phyloP scores from a whole-genome alignment of 2,797 vertebrate species.

The Dallia pectoralis region DNA sequence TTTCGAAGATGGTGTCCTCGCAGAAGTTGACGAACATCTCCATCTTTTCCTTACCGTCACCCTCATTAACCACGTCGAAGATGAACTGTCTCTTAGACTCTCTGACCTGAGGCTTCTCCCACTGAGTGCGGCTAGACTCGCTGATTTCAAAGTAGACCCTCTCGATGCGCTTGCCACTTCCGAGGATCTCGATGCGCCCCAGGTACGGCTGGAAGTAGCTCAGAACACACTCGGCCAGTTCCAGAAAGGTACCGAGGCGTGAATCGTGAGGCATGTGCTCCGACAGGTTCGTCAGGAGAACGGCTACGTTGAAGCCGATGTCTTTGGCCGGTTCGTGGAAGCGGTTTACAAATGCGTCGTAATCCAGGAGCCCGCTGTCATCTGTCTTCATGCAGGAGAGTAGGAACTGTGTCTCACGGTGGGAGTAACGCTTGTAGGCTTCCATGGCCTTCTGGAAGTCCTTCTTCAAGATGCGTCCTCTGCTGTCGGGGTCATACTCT shows the following conservation, averaged over 20 bases:
- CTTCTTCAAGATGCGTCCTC: conserved; percentile 87
- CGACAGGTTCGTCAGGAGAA: conserved; percentile 90
- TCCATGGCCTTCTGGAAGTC: conserved; percentile 95
- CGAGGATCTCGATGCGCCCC: conserved; percentile 94
- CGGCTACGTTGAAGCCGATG: conserved; percentile 91
- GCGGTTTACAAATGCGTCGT: conserved; percentile 86
- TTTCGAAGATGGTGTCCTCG: conserved; percentile 97
- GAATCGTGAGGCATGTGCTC: conserved; percentile 94
- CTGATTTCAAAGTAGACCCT: conserved; percentile 96
- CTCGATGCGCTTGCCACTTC: conserved; percentile 91
- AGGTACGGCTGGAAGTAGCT: conserved; percentile 91
- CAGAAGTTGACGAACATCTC: conserved; percentile 97
- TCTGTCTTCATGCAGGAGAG: conserved; percentile 84
- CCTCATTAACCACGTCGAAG: conserved; percentile 94
- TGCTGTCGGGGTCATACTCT: conserved; percentile 84
- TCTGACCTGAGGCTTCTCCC: conserved; percentile 96
- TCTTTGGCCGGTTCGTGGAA: conserved; percentile 96
- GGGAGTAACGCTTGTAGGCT: conserved; percentile 86
- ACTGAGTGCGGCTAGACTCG: conserved; percentile 90
- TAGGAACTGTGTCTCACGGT: conserved; percentile 85
- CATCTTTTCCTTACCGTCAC: conserved; percentile 96
- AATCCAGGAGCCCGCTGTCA: conserved; percentile 85
- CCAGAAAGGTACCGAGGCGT: conserved; percentile 84
- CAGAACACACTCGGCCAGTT: conserved; percentile 85
- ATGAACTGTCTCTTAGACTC: conserved; percentile 96